Evolutionary conservation across 2,888 invertebrate species (phyloP), one percentile per base, ranked within the genome.

Genomic region (Coleophora deauratella): DNA sequence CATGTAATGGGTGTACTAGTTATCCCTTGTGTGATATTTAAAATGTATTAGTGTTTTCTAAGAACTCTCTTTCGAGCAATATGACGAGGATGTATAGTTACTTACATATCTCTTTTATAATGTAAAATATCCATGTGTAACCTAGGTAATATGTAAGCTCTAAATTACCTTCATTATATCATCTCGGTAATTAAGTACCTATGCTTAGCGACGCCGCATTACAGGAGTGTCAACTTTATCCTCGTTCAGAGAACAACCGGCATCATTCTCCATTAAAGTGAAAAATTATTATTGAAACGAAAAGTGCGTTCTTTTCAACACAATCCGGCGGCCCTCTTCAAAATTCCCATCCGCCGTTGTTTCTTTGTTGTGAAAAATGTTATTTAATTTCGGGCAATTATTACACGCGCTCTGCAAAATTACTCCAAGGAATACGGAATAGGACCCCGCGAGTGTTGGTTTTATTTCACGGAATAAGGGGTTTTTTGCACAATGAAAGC

Each of bases 341-440:
- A 67, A 70, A 71, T 76, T 75, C 72, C 63, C 71, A 68, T 72
- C 66, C 68, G 58, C 21, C 67, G 62, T 68, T 71, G 71, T 73
- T 77, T 74, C 76, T 75, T 74, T 77, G 74, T 80, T 76, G 74
- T 77, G 76, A 80, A 78, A 75, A 77, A 74, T 81, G 68, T 79
- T 79, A 81, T 84, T 82, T 82, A 81, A 84, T 84, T 82, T 77
- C 59, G 54, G 66, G 75, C 81, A 84, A 82, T 84, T 79, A 84
- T 84, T 82, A 80, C 79, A 77, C 72, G 75, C 78, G 77, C 76
- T 82, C 74, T 75, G 71, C 78, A 68, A 70, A 81, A 84, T 84
- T 84, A 82, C 84, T 80, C 81, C 54, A 73, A 81, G 82, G 82
- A 78, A 82, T 80, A 73, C 81, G 82, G 82, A 78, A 82, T 80